Evolutionary conservation across 2,797 vertebrate genomes (phyloP), one percentile per base, ranked within the genome.

Genomic region (Hemibagrus guttatus): DNA sequence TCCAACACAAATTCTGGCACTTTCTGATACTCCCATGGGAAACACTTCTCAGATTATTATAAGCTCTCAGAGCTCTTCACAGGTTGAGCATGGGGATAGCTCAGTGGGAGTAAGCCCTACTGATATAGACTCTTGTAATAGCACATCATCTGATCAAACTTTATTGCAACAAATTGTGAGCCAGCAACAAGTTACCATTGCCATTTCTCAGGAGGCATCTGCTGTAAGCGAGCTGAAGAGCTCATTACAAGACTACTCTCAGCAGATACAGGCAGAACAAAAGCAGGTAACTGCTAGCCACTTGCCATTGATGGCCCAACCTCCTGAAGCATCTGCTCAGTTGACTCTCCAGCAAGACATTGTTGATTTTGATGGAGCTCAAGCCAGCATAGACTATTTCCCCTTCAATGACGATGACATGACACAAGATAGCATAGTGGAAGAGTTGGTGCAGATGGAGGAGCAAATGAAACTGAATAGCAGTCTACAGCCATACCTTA

Each of bases 391-490:
- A 89, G 98, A 97, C 94, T 99, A 97, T 93, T 99, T 99, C 90
- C 97, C 97, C 0, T 99, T 99, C 90, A 95, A 96, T 85, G 98
- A 99, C 61, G 98, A 99, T 0, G 98, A 99, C 90, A 97, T 99
- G 92, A 99, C 98, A 83, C 98, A 99, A 92, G 98, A 99, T 93
- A 99, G 98, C 94, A 99, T 99, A 58, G 98, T 99, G 89, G 98
- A 99, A 93, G 98, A 99, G 92, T 95, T 99, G 16, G 98, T 99
- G 86, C 97, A 99, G 89, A 99, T 99, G 98, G 98, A 99, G 90
- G 98, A 99, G 93, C 98, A 99, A 89, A 99, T 99, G 98, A 97
- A 98, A 79, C 95, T 99, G 93, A 98, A 97, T 93, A 92, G 87
- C 61, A 96, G 94, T 90, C 94, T 96, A 54, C 96, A 97, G 89